Evolutionary conservation across 2,888 invertebrate genomes (phyloP).

Genomic region (Phyllotreta striolata): DNA sequence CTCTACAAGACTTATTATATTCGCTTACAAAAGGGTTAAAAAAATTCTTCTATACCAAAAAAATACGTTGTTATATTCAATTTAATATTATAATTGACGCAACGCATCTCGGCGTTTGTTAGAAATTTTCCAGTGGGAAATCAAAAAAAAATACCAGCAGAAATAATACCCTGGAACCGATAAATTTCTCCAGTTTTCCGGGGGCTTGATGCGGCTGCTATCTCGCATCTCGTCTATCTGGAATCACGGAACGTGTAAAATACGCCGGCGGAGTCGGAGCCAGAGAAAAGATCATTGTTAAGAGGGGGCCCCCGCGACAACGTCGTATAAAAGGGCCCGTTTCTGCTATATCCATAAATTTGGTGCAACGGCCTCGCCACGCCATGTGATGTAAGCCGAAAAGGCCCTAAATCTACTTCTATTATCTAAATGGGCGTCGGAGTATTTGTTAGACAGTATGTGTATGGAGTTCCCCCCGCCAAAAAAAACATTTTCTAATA

Average conservation of each 20-base stretch:
- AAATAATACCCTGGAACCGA: conserved; percentile 9
- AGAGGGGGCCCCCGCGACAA: conserved; percentile 30
- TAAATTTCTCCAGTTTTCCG: conserved; percentile 6
- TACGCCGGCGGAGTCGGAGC: conserved; percentile 20
- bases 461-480: conserved; percentile 9
- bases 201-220: conserved; percentile 17
- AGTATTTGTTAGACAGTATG: conserved; percentile 57
- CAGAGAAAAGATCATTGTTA: conserved; percentile 37
- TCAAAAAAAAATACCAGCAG: conserved; percentile 12
- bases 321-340: conserved; percentile 45
- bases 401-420: conserved; percentile 60
- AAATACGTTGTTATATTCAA: no score
- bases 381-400: conserved; percentile 59
- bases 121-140: conserved; percentile 11
- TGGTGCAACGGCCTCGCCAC: conserved; percentile 51
- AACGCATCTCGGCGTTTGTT: no score
- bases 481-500: conserved; percentile 12
- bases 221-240: conserved; percentile 20
- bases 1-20: no score
- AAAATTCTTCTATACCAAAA: no score
- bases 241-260: conserved; percentile 35
- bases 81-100: no score
- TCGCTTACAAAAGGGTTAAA: no score
- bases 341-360: conserved; percentile 58
- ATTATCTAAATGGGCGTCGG: conserved; percentile 61